These are phyloP conservation scores for Ciona savignyi DNA, from an alignment of 23 tunicate genomes.

Conservation along the genomic window DNA sequence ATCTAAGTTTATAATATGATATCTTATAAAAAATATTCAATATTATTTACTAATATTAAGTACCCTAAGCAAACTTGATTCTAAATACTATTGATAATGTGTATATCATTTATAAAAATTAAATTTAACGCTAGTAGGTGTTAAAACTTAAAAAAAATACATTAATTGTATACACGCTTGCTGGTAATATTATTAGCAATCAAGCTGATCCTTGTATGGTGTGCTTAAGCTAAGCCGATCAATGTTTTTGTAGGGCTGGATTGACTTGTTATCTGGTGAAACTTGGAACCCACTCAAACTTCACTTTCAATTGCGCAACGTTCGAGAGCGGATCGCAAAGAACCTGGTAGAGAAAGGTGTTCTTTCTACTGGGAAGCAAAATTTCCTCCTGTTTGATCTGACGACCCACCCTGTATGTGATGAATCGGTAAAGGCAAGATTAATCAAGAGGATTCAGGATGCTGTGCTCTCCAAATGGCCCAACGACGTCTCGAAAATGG, in stretches of 20 bases:
- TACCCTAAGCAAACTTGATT: too few relatives aligned
- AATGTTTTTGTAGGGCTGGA: slow-evolving; percentile 70
- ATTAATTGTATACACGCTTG: not conserved
- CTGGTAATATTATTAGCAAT: not conserved
- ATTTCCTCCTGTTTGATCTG: slow-evolving; percentile 96
- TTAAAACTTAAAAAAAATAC: not conserved
- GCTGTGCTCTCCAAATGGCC: slow-evolving; percentile 99
- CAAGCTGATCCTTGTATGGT: not conserved
- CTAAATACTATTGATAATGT: too few relatives aligned
- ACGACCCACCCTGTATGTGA: slow-evolving; percentile 95
- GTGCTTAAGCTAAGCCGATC: not conserved
- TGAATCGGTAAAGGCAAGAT: slow-evolving; percentile 54
- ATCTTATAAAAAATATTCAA: too few relatives aligned
- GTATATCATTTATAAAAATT: too few relatives aligned
- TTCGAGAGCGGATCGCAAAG: slow-evolving; percentile 92
- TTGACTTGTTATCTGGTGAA: slow-evolving; percentile 96
- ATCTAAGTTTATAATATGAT: too few relatives aligned
- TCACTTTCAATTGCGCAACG: slow-evolving; percentile 92
- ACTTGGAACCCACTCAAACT: slow-evolving; percentile 99
- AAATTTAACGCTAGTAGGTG: too few relatives aligned
- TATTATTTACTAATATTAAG: too few relatives aligned
- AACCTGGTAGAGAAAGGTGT: slow-evolving; percentile 98
- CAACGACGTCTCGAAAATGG: slow-evolving; percentile 95
- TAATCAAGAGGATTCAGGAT: slow-evolving; percentile 92
- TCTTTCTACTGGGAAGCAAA: slow-evolving; percentile 94